These are phyloP conservation scores for Eubasilissa regina DNA, from an alignment of 1,140 invertebrate genomes.

Conservation along the genomic window DNA sequence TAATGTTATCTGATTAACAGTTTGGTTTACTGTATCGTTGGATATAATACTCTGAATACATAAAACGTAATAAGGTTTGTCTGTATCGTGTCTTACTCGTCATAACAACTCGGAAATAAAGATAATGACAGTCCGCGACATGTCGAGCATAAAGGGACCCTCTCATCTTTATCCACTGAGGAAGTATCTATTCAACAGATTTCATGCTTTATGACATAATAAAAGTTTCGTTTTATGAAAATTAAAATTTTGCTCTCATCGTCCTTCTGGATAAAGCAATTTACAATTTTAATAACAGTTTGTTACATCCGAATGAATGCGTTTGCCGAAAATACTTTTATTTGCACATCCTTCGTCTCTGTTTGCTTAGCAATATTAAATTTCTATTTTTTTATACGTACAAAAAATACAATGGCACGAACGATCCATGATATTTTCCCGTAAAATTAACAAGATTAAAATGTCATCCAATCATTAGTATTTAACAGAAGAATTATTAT, in stretches of 20 bases:
- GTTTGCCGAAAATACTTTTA: conserved; percentile 12
- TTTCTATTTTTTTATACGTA: too few relatives aligned
- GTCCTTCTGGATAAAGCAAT: conserved; percentile 47
- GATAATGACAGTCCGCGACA: background rate
- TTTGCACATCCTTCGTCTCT: background rate
- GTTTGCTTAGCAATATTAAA: background rate
- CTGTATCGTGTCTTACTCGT: background rate
- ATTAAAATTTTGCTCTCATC: conserved; percentile 52
- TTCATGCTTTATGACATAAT: conserved; percentile 47
- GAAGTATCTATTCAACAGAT: conserved; percentile 43
- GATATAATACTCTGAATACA: too few relatives aligned
- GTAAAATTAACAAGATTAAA: too few relatives aligned
- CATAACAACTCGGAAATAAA: conserved; percentile 4
- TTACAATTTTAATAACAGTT: conserved; percentile 46
- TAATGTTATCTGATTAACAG: too few relatives aligned
- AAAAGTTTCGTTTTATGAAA: conserved; percentile 53
- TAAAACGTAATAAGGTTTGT: too few relatives aligned
- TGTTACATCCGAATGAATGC: conserved; percentile 9
- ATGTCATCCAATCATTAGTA: too few relatives aligned
- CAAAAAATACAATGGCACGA: too few relatives aligned
- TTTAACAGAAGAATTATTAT: too few relatives aligned
- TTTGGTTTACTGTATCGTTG: too few relatives aligned
- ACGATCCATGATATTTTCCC: too few relatives aligned
- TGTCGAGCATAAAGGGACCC: background rate
- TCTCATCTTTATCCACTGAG: background rate